phyloP scores from a whole-genome alignment of 2,888 invertebrate genomes.

The Xestia ashworthii region DNA sequence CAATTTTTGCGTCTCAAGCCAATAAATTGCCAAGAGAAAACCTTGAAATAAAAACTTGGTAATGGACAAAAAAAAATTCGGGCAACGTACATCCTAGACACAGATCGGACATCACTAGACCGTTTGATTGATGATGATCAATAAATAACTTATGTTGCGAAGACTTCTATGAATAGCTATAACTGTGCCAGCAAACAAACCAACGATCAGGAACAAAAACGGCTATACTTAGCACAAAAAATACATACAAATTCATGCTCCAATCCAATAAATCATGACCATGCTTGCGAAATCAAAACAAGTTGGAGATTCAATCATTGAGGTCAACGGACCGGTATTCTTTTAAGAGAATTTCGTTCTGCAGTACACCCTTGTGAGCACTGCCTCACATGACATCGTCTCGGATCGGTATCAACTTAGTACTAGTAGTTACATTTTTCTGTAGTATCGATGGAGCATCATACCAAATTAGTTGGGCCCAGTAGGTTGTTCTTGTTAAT shows the following conservation, averaged over 20 bases:
- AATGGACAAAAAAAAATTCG: background rate
- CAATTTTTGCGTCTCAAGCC: background rate
- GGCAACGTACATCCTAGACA: conserved; percentile 13
- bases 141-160: conserved; percentile 22
- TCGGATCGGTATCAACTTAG: background rate
- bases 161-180: conserved; percentile 25
- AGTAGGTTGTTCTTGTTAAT: background rate
- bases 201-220: conserved; percentile 27
- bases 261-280: conserved; percentile 52
- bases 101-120: conserved; percentile 13
- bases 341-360: background rate
- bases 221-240: conserved; percentile 29
- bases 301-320: conserved; percentile 56
- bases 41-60: background rate
- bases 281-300: conserved; percentile 56
- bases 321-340: background rate
- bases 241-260: conserved; percentile 37
- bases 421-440: background rate
- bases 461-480: background rate
- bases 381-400: background rate
- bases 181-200: conserved; percentile 13
- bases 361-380: background rate
- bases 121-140: conserved; percentile 30
- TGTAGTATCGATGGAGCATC: background rate
- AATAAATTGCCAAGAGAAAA: background rate